Base-by-base conservation (phyloP, 2,888 invertebrate genomes). In the Pecten maximus region DNA sequence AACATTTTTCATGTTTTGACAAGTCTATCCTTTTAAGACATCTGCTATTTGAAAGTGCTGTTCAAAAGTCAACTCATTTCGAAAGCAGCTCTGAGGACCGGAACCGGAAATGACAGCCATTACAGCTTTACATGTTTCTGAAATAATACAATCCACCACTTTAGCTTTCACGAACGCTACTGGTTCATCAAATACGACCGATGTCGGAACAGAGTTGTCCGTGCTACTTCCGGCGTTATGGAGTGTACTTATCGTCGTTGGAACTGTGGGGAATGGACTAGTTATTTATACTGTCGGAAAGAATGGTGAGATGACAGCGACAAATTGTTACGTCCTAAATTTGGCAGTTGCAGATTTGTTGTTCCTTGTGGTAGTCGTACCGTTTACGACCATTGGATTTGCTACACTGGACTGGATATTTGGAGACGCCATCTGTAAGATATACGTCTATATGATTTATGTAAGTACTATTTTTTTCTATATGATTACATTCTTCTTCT, bases 271-370 rank as follows among this genome's bases (percentile, higher is more conserved):
- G 4, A 95, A 95, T 90, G 92, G 93, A 15, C 92, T 94, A 4
- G 95, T 95, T 4, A 93, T 95, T 87, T 94, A 93, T 89, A 94
- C 94, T 74, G 93, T 94, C 93, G 90, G 93, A 40, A 91, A 93
- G 16, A 93, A 94, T 90, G 93, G 93, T 35, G 94, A 94, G 23
- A 89, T 93, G 35, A 93, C 94, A 12, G 93, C 94, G 28, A 95
- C 95, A 4, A 93, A 93, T 87, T 94, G 92, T 88, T 95, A 95
- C 92, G 93, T 95, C 91, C 92, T 95, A 86, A 95, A 95, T 91
- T 93, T 95, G 91, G 95, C 95, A 0, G 50, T 95, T 12, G 94
- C 95, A n/a, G 95, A 95, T 92, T 92, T 95, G 12, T 94, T 94
- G 48, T 94, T 94, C 91, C 91, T 94, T 40, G 60, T 93, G 19